These are phyloP conservation scores for Acanthis flammea DNA, from an alignment of 2,797 vertebrate species.

Conservation along the genomic window DNA sequence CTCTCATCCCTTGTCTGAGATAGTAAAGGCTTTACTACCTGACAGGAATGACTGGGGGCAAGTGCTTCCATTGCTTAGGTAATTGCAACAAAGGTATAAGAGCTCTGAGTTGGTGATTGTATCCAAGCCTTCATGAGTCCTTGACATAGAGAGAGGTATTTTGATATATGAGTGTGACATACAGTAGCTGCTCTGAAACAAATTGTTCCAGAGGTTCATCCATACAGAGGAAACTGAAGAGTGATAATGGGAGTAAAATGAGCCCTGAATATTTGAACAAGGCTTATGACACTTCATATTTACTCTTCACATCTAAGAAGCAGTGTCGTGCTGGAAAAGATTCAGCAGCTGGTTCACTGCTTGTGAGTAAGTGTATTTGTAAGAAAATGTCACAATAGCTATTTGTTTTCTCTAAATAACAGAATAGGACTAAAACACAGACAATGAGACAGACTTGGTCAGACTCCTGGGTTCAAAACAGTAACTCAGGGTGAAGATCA, in stretches of 20 bases:
- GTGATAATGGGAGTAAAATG: not conserved
- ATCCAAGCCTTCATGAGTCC: not conserved
- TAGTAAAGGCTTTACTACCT: not conserved
- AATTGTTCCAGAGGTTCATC: not conserved
- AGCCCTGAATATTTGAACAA: not conserved
- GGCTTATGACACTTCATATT: rapidly evolving
- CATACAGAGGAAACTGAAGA: not conserved
- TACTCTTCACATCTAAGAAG: not conserved
- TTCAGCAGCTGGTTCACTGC: not conserved
- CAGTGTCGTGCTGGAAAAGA: not conserved
- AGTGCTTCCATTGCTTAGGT: not conserved
- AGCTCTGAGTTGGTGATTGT: not conserved
- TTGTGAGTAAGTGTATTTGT: not conserved
- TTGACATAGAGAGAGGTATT: not conserved
- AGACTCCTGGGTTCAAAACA: not conserved
- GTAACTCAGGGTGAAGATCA: not conserved
- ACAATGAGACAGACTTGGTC: not conserved
- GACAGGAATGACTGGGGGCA: not conserved
- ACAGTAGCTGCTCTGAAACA: not conserved
- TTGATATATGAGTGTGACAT: not conserved
- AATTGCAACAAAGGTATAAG: not conserved
- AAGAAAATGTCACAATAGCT: not conserved
- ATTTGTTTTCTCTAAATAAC: not conserved
- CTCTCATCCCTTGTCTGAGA: not conserved
- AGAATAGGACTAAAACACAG: not conserved